Conservation (phyloP, 2,797 vertebrate species). For the Yasuhikotakia modesta region DNA sequence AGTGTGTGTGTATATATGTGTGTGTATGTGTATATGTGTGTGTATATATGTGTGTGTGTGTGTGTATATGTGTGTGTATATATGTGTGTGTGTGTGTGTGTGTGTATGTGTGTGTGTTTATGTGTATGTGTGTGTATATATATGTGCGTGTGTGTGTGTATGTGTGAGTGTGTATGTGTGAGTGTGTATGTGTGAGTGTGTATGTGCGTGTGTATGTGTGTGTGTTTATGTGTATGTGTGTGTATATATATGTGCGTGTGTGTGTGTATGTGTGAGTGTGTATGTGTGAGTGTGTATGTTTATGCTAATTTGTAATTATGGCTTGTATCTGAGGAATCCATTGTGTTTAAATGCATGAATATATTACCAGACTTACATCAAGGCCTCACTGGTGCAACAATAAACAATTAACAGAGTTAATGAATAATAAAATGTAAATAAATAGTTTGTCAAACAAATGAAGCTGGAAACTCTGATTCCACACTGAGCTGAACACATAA, state of each 20-base stretch:
- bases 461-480: background rate
- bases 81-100: too few species aligned
- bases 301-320: conserved; percentile 25
- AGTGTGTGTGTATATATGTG: background rate
- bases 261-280: too few species aligned
- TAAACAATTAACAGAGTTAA: conserved; percentile 22
- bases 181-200: too few species aligned
- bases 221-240: too few species aligned
- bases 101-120: too few species aligned
- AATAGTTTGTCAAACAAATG: conserved; percentile 19
- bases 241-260: too few species aligned
- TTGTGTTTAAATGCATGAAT: conserved; percentile 47
- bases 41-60: background rate
- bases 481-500: conserved; percentile 1
- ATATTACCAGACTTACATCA: conserved; percentile 14
- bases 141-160: background rate
- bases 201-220: too few species aligned
- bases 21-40: background rate
- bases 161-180: background rate
- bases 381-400: conserved; percentile 8
- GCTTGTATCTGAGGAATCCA: conserved; percentile 28
- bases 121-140: too few species aligned
- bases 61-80: too few species aligned
- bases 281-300: background rate
- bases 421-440: conserved; percentile 23